Base-by-base conservation (phyloP, 2,113 vertebrate genomes). In the Perognathus longimembris region DNA sequence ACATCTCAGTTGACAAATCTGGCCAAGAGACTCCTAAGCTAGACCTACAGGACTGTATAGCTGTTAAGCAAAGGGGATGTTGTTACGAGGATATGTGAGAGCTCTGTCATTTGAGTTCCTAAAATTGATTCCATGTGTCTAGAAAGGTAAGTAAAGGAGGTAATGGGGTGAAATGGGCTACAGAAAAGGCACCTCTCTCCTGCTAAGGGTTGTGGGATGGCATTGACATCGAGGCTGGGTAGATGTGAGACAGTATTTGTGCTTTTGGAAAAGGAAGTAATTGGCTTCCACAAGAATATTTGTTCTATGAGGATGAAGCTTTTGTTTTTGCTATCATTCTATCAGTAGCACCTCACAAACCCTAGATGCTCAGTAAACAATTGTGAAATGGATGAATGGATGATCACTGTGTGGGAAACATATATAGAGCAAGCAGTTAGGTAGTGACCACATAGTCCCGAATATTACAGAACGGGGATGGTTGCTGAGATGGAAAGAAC, bases 261-360 rank as follows among this genome's bases (percentile, higher is more conserved):
- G 34, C 38, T 78, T 88, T 78, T 64, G 50, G 69, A 66, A 77
- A 63, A 40, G 50, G 50, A 54, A 54, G 76, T 45, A 69, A 50
- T 14, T 90, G 64, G 30, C 59, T 85, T 80, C 69, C 78, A 15
- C 87, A 73, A 83, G 82, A 89, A 54, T 71, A 61, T 80, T 57
- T 77, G 12, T 18, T 87, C 71, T 21, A 11, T 18, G 34, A 59
- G 28, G 36, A 71, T 0, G 9, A 93, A 32, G 36, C 42, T 30
- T 95, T 83, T 69, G 63, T 59, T 78, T 84, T 88, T 38, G 42
- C 90, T 54, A 50, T 5, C 28, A 36, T 30, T 50, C 20, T 75
- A 28, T 87, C 73, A 32, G 28, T 59, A 69, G 20, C n/a, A 70
- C 9, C 64, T 74, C 61, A 24, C 70, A 83, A 20, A 75, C 1